These are phyloP conservation scores for Temnothorax rugatulus DNA, from an alignment of 2,888 invertebrate species.

Conservation along the genomic window DNA sequence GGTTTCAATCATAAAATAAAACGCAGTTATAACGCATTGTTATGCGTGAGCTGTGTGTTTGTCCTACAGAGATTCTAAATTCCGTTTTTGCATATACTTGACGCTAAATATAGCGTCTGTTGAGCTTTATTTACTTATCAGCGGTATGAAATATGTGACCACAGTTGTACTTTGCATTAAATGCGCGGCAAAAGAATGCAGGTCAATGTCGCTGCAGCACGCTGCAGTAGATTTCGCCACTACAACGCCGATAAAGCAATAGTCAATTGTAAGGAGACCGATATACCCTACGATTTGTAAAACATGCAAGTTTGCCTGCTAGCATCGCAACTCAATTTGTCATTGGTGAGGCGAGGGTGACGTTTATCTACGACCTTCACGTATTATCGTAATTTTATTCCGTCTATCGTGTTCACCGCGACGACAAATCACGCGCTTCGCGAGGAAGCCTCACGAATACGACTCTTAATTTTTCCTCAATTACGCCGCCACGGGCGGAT, in stretches of 20 bases:
- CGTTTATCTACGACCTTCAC: slow-evolving; percentile 56
- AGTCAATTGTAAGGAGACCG: neutral
- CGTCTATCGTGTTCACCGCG: slow-evolving; percentile 34
- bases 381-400: slow-evolving; percentile 59
- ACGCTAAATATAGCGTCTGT: slow-evolving; percentile 2
- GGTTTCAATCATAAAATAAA: slow-evolving; percentile 11
- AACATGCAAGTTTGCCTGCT: neutral
- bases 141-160: slow-evolving; percentile 23
- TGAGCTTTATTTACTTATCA: slow-evolving; percentile 22
- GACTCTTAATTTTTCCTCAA: slow-evolving; percentile 77
- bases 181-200: slow-evolving; percentile 35
- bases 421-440: slow-evolving; percentile 43
- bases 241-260: neutral
- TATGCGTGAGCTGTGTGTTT: neutral
- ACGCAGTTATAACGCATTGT: neutral
- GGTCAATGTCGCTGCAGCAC: slow-evolving; percentile 38
- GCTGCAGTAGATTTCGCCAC: slow-evolving; percentile 22
- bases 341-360: neutral
- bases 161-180: slow-evolving; percentile 26
- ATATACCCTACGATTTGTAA: slow-evolving; percentile 25
- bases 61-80: neutral
- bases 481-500: slow-evolving; percentile 72
- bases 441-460: slow-evolving; percentile 50
- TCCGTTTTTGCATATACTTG: slow-evolving; percentile 1
- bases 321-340: neutral